Evolutionary conservation across 2,888 invertebrate species (phyloP).

Genomic region (Drosophila engyochracea): DNA sequence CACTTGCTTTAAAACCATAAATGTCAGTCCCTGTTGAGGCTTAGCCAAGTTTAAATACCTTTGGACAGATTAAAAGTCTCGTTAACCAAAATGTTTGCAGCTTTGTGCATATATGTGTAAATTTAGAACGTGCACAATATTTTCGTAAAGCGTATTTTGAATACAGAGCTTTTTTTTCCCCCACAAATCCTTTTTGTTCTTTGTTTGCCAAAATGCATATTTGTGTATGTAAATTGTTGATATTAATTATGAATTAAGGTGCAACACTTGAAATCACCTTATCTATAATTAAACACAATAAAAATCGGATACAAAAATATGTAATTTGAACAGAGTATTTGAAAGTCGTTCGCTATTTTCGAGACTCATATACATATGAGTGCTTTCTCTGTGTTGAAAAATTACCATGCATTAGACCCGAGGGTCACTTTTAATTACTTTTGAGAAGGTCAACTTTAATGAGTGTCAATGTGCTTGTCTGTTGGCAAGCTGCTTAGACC

Average conservation of each 20-base stretch:
- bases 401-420: constrained; percentile 81
- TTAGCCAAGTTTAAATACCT: constrained; percentile 84
- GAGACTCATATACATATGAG: constrained; percentile 5
- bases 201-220: background rate
- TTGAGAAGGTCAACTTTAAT: constrained; percentile 82
- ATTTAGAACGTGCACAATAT: constrained; percentile 28
- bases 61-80: constrained; percentile 84
- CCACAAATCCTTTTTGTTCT: background rate
- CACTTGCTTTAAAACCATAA: constrained; percentile 83
- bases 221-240: background rate
- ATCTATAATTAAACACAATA: background rate
- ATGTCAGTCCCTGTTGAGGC: constrained; percentile 83
- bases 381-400: constrained; percentile 65
- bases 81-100: constrained; percentile 77
- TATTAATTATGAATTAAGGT: background rate
- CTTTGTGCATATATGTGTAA: constrained; percentile 17
- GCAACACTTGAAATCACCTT: background rate
- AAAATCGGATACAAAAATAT: background rate
- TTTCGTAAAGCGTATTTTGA: constrained; percentile 54
- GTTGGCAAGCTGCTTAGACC: constrained; percentile 33
- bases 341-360: background rate
- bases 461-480: constrained; percentile 68
- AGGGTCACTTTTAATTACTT: constrained; percentile 84
- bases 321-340: constrained; percentile 9
- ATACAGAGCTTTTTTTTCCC: constrained; percentile 24